Evolutionary conservation across 2,113 vertebrate species (phyloP), one percentile per base, ranked within the genome.

Genomic region (Labrus mixtus): DNA sequence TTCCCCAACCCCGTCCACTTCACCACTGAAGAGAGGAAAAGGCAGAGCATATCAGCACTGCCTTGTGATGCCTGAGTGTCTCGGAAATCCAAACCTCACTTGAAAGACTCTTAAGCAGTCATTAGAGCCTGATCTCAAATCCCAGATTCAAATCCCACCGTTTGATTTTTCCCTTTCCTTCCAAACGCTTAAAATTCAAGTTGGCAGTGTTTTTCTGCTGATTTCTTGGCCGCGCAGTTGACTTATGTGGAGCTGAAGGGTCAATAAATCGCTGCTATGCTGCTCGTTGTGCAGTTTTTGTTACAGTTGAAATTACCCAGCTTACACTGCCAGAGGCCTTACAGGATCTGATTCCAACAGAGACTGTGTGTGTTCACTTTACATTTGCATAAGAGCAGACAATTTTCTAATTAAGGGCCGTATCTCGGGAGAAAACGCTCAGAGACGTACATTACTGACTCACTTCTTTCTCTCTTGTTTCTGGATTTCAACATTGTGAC

Each of bases 201-300:
- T 57, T 55, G 10, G 55, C 61, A 3, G 2, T 0, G 1, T 41
- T 60, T 73, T 71, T 68, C 63, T 71, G 16, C 60, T 17, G 50
- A 29, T 71, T 73, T 67, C 15, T 81, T 55, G 45, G 20, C 53
- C 5, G 10, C 60, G 55, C 36, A 23, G 64, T 46, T 48, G 48
- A 73, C 25, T 58, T 51, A 5, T 45, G 50, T 54, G 22, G 4
- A 57, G 66, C 60, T 56, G 59, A 78, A 64, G 37, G 36, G 68
- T 80, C 70, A 70, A 71, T 80, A 73, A 85, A 80, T 74, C 1
- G 33, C 64, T 22, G 59, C 54, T 16, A 13, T 23, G 53, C 57
- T 85, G 67, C 60, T 76, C 51, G 55, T 73, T 69, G 54, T 81
- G 55, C 50, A 78, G 55, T 69, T 85, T 67, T 77, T 46, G 36